A percentile compares a stretch with the other conserved stretches of the same genome.
Conservation (phyloP, 2,888 invertebrate genomes). For the Unio pictorum region DNA sequence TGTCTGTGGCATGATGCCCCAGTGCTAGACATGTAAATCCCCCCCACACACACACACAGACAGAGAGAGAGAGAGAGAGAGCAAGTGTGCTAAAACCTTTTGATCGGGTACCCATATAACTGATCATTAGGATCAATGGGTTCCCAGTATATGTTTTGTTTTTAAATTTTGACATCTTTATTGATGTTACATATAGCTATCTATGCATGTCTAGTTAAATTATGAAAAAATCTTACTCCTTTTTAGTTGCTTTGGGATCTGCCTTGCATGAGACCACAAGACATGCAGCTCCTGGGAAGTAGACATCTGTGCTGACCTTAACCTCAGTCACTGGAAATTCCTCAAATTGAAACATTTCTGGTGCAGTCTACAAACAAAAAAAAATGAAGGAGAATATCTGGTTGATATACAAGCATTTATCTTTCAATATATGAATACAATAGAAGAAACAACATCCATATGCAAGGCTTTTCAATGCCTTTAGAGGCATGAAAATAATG, state of each 20-base stretch:
- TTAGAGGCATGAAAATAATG: too few species aligned
- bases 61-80: too few species aligned
- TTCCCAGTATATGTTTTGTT: background rate
- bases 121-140: too few species aligned
- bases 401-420: too few species aligned
- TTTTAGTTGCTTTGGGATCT: conserved; percentile 65
- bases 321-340: conserved; percentile 66
- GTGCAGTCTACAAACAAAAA: conserved; percentile 54
- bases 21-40: too few species aligned
- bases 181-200: background rate
- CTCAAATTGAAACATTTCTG: conserved; percentile 69
- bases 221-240: conserved; percentile 58
- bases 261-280: conserved; percentile 66
- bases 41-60: too few species aligned
- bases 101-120: too few species aligned
- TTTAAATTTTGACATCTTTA: background rate
- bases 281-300: conserved; percentile 68
- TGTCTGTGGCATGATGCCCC: too few species aligned
- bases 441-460: too few species aligned
- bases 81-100: too few species aligned
- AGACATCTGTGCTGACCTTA: conserved; percentile 65
- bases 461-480: too few species aligned
- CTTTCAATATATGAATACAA: too few species aligned
- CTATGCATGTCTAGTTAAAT: background rate
- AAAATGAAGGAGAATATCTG: background rate